Evolutionary conservation across 2,113 vertebrate genomes (phyloP), one percentile per base, ranked within the genome.

Genomic region (Tragulus kanchil): DNA sequence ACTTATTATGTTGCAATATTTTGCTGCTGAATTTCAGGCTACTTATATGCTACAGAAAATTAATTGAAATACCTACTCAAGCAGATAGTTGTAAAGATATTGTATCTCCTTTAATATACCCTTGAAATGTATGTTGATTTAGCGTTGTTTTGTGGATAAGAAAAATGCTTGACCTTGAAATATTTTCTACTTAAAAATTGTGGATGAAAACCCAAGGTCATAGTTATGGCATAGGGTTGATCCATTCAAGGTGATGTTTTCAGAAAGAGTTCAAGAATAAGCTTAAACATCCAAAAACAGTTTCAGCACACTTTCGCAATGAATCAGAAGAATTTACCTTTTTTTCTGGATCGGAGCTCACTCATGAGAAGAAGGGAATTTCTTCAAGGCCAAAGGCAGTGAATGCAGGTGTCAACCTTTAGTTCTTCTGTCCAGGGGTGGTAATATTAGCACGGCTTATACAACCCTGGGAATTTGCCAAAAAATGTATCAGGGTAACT

Each of bases 131-230:
- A 84, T 50, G 98, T 98, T 97, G 94, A 93, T 95, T 98, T 98
- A 99, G 98, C 98, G 94, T 97, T 98, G 98, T 99, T 98, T 98
- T 98, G 98, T 99, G 98, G 97, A 95, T 98, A 97, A 98, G 96
- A 98, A 98, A 98, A 98, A 98, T 98, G 98, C 97, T 98, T 98
- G 98, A 98, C 96, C 97, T 98, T 98, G 97, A 98, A 90, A 96
- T 98, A 95, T 99, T 98, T 99, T 98, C 98, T 98, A 98, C 98
- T 98, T 98, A 97, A 97, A 94, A 98, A 94, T 90, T 98, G 97
- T 98, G 98, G 96, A 97, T 98, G 94, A 98, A 98, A 92, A 92
- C 88, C 96, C 94, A 78, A 92, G n/a, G 21, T 12, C 16, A 61
- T 9, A 61, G 23, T 19, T 42, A 54, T 42, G 86, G 50, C 9